Evolutionary conservation across 2,113 vertebrate species (phyloP), one percentile per base, ranked within the genome.

Genomic region (Catagonus wagneri): DNA sequence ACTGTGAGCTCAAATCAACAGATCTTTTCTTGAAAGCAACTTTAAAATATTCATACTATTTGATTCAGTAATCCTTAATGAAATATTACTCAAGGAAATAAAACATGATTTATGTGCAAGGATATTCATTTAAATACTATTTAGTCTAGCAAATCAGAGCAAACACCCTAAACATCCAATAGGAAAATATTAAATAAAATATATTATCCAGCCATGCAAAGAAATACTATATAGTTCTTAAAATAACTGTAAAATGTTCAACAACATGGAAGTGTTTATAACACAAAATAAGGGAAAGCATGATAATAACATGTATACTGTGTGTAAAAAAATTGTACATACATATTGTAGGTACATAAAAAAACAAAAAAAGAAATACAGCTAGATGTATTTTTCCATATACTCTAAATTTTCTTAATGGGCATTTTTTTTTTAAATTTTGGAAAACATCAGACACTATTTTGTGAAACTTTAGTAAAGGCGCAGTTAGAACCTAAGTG

Each of bases 51-150:
- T 79, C 16, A 56, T 68, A 44, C 7, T 52, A 81, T 80, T 86
- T 83, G 54, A 89, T 58, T 89, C 13, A 72, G 8, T 50, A 89
- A 78, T 79, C 83, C 36, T 71, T 71, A 76, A 23, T 90, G 4
- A 93, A 94, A 52, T 52, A 22, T 66, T 66, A 68, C 60, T 50
- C n/a, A 86, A 61, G 27, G 23, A 95, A 75, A 71, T 75, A n/a
- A 66, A 20, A 60, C 25, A 69, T 60, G 79, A 83, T 61, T 86
- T 61, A 20, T 20, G 14, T 13, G 83, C 5, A 65, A 79, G 4
- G 10, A 83, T 69, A 79, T 32, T 69, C 23, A 83, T 36, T 20
- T 60, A 80, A 92, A 75, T 22, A 56, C 27, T 34, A 76, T 29
- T 65, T 36, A 74, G 66, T 63, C 34, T 65, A 61, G 10, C 11